These are phyloP conservation scores for Oreocharis arfaki DNA, from an alignment of 2,113 vertebrate genomes.

Conservation along the genomic window DNA sequence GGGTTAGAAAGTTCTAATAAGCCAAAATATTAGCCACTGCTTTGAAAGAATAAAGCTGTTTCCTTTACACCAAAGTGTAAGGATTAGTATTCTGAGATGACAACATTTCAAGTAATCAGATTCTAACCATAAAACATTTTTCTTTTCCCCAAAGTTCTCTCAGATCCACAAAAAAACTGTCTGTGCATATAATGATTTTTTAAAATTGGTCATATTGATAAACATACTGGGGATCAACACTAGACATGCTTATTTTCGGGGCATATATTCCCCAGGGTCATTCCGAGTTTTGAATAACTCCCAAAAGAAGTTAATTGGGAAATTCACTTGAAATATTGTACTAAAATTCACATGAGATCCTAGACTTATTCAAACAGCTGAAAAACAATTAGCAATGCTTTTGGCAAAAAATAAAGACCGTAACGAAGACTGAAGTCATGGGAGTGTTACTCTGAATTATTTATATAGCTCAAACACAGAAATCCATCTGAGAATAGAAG, in stretches of 20 bases:
- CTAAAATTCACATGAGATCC: not conserved
- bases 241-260: not conserved
- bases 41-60: not conserved
- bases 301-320: not conserved
- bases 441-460: not conserved
- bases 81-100: not conserved
- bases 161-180: not conserved
- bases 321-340: not conserved
- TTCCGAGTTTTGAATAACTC: not conserved
- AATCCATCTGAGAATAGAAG: not conserved
- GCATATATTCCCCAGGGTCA: not conserved
- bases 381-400: conserved; percentile 17
- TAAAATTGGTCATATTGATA: not conserved
- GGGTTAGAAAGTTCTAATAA: not conserved
- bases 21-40: not conserved
- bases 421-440: not conserved
- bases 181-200: not conserved
- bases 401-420: not conserved
- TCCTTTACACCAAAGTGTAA: not conserved
- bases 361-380: not conserved
- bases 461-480: conserved; percentile 5
- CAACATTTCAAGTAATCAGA: not conserved
- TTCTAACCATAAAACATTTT: not conserved
- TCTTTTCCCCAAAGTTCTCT: not conserved
- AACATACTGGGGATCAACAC: not conserved